Evolutionary conservation across 2,888 invertebrate genomes (phyloP).

Genomic region (Dugesia japonica): DNA sequence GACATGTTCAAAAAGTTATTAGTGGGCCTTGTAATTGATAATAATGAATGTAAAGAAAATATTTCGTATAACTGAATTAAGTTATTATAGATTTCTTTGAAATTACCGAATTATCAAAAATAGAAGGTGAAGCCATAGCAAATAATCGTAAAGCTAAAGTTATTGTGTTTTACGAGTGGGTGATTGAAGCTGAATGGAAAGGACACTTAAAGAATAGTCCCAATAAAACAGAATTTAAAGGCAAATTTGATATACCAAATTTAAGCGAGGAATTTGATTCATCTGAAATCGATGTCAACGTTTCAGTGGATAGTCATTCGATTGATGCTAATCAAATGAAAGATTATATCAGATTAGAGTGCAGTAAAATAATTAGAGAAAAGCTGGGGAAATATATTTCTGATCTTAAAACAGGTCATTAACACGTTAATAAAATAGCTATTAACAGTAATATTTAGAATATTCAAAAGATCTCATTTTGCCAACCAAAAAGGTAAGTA

Average conservation of each 20-base stretch:
- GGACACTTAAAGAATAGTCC: conserved; percentile 54
- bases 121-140: conserved; percentile 84
- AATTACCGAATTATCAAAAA: conserved; percentile 65
- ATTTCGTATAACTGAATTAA: conserved; percentile 31
- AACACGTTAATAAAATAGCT: too few relatives aligned
- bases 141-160: conserved; percentile 96
- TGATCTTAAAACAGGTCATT: conserved; percentile 61
- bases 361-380: conserved; percentile 58
- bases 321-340: conserved; percentile 66
- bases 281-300: conserved; percentile 74
- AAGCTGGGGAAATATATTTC: conserved; percentile 64
- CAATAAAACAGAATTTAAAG: conserved; percentile 51
- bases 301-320: conserved; percentile 61
- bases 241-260: conserved; percentile 79
- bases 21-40: conserved; percentile 58
- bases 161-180: conserved; percentile 98
- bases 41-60: conserved; percentile 52
- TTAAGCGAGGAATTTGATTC: conserved; percentile 87
- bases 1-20: conserved; percentile 69
- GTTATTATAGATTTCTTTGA: conserved; percentile 52
- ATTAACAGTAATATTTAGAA: too few relatives aligned
- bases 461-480: conserved; percentile 83
- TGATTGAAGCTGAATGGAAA: conserved; percentile 71
- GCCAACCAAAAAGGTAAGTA: conserved; percentile 58
- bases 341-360: conserved; percentile 64